Evolutionary conservation across 2,888 invertebrate species (phyloP), one percentile per base, ranked within the genome.

Genomic region (Limnephilus rhombicus): DNA sequence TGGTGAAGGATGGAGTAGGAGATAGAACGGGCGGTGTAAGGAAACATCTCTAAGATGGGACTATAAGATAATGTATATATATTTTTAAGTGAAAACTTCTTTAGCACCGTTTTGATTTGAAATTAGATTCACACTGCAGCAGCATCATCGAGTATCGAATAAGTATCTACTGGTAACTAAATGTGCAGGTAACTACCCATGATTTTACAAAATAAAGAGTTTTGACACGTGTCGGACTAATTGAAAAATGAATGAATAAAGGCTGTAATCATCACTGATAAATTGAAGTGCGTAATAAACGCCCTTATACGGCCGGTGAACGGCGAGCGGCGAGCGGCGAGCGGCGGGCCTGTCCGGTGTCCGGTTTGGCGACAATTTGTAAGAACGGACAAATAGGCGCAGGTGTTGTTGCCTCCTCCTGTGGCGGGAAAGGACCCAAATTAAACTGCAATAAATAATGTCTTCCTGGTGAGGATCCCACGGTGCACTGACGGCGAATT

Each of bases 371-470:
- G 83, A 34, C 18, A 24, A 83, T 83, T 83, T 83, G 83, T 41
- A 18, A 41, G 24, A 7, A 83, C 9, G 37, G 34, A 83, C 24
- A 83, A n/a, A 83, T 41, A 41, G 37, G 83, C 34, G 83, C 83
- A 83, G 83, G 83, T 83, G 83, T 34, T 83, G 83, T 34, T 83
- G 68, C 68, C 68, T 68, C 24, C n/a, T 68, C 68, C 68, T n/a
- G 68, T 24, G 68, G 24, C 68, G n/a, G 24, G 4, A 15, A 37
- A 49, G 86, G n/a, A 29, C 31, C 53, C 49, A 86, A 86, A 86
- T 86, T 86, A 86, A 86, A 86, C 86, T 9, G 86, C 29, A 45
- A 86, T 86, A 86, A 86, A 86, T 86, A 86, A 86, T n/a, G 37
- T 29, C 29, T 1, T 24, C 24, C 68, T 24, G 7, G 85, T 2